Evolutionary conservation across 2,888 invertebrate species (phyloP).

Genomic region (Zonitis immaculata): DNA sequence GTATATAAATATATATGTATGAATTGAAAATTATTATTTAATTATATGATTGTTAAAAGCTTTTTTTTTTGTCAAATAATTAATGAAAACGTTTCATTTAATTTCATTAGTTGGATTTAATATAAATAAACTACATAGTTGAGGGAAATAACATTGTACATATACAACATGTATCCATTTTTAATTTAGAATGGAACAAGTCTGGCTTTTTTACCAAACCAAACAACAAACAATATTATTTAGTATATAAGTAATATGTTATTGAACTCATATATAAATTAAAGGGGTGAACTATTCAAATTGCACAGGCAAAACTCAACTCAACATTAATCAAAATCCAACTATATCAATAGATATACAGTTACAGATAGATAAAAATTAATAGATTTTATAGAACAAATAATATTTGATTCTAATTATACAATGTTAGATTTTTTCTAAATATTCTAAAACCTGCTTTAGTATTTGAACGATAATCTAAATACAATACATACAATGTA

Average conservation of each 20-base stretch:
- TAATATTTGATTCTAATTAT: too few relatives aligned
- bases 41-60: too few relatives aligned
- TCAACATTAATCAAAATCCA: too few relatives aligned
- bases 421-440: too few relatives aligned
- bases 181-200: background rate
- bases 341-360: too few relatives aligned
- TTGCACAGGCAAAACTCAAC: background rate
- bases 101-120: conserved; percentile 1
- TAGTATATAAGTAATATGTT: background rate
- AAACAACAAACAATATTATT: background rate
- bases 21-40: background rate
- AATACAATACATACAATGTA: too few relatives aligned
- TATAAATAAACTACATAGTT: background rate
- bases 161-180: background rate
- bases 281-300: background rate
- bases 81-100: background rate
- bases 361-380: too few relatives aligned
- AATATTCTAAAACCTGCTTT: too few relatives aligned
- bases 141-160: background rate
- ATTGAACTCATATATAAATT: background rate
- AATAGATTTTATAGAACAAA: too few relatives aligned
- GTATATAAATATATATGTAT: too few relatives aligned
- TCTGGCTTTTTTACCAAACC: background rate
- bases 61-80: background rate
- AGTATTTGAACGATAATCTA: too few relatives aligned